Evolutionary conservation across 2,888 invertebrate genomes (phyloP).

Genomic region (Pandemis corylana): DNA sequence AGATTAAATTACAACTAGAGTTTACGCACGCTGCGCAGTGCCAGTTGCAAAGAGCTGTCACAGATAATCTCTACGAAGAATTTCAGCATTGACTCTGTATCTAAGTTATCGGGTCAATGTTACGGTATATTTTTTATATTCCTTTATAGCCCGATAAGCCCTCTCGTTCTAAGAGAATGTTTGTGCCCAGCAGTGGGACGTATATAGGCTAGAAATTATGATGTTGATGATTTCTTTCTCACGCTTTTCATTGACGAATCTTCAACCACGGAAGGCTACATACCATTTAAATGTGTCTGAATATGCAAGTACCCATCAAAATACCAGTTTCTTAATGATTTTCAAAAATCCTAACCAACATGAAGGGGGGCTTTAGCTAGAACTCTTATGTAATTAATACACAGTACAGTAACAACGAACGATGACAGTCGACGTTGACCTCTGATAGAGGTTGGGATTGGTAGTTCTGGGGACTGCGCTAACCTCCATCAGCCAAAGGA

Average conservation of each 20-base stretch:
- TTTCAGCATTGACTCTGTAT: neutral
- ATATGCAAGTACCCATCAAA: neutral
- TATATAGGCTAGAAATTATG: no score
- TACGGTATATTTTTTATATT: neutral
- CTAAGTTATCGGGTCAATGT: neutral
- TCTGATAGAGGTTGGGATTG: neutral
- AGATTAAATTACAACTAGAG: slow-evolving; percentile 5
- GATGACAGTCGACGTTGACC: neutral
- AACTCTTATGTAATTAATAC: neutral
- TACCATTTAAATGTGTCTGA: neutral
- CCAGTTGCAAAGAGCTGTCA: neutral
- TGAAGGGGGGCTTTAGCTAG: neutral
- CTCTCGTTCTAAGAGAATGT: no score
- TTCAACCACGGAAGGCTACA: neutral
- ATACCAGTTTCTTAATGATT: neutral
- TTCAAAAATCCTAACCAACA: neutral
- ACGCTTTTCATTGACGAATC: neutral
- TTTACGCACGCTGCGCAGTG: neutral
- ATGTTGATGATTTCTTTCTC: neutral
- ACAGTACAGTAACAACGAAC: neutral
- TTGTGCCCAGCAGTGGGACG: no score
- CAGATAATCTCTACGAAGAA: neutral
- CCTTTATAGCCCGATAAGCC: no score
- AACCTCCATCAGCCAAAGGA: neutral
- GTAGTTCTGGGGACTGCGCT: neutral